Percentiles rank a stretch among this genome's conserved stretches.
Evolutionary conservation across 1,140 invertebrate species (phyloP).

Genomic region (Drosophila sechellia): DNA sequence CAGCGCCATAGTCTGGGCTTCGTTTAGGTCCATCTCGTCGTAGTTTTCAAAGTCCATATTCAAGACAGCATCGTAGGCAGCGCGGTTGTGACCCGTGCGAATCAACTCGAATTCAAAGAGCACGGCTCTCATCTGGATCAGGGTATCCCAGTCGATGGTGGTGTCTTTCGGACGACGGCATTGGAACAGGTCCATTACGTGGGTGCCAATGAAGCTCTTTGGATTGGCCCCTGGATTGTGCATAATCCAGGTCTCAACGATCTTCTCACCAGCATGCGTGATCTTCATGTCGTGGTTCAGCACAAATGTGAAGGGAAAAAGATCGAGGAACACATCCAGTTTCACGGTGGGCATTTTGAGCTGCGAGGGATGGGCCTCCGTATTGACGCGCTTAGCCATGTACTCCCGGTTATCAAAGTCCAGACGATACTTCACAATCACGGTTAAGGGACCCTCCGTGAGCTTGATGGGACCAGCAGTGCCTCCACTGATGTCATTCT

Average conservation of each 20-base stretch:
- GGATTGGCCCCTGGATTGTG: conserved; percentile 85
- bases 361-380: conserved; percentile 85
- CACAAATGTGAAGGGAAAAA: conserved; percentile 89
- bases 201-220: conserved; percentile 86
- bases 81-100: conserved; percentile 82
- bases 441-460: conserved; percentile 86
- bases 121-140: conserved; percentile 89
- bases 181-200: conserved; percentile 88
- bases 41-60: conserved; percentile 78
- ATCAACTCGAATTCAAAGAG: conserved; percentile 91
- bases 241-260: conserved; percentile 89
- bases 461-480: conserved; percentile 79
- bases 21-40: conserved; percentile 73
- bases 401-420: conserved; percentile 93
- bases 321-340: conserved; percentile 88
- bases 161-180: conserved; percentile 90
- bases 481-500: conserved; percentile 84
- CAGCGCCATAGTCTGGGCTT: conserved; percentile 62
- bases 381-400: conserved; percentile 85
- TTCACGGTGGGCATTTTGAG: conserved; percentile 87
- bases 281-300: conserved; percentile 80
- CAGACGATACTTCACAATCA: conserved; percentile 89
- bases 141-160: conserved; percentile 90
- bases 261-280: conserved; percentile 88
- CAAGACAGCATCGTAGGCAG: conserved; percentile 68